phyloP scores from a whole-genome alignment of 2,797 vertebrate species.

The Lacerta viridis region DNA sequence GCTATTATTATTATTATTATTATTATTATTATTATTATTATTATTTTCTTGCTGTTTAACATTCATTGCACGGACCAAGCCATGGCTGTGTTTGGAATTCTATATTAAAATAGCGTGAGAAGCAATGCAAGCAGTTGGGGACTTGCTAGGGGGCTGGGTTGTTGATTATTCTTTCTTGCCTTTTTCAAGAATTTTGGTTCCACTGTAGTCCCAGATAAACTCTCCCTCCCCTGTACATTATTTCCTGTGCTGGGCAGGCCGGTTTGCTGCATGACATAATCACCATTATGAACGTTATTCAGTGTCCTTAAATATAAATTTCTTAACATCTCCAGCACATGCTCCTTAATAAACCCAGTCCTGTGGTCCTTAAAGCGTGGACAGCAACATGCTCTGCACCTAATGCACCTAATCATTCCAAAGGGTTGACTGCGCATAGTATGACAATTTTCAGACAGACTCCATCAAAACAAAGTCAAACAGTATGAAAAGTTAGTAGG shows the following conservation, averaged over 20 bases:
- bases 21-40: no score
- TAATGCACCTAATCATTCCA: background rate
- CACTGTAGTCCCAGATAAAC: background rate
- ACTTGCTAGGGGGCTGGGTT: slow-evolving; percentile 1
- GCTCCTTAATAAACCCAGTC: background rate
- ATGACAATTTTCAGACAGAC: background rate
- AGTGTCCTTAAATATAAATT: background rate
- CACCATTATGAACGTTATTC: background rate
- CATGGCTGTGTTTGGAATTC: slow-evolving; percentile 22
- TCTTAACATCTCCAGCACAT: background rate
- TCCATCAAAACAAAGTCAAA: background rate
- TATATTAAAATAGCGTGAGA: slow-evolving; percentile 55
- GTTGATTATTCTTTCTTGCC: no score
- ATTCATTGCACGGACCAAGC: background rate
- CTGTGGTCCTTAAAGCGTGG: background rate
- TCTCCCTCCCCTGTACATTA: rapidly evolving
- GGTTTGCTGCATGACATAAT: background rate
- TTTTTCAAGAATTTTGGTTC: slow-evolving; percentile 13
- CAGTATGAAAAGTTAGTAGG: background rate
- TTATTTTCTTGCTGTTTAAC: background rate
- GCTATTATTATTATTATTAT: no score
- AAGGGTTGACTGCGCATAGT: no score
- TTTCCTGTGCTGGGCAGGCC: background rate
- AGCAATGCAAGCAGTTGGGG: slow-evolving; percentile 45
- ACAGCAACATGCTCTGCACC: no score